These are phyloP conservation scores for Lepeophtheirus nordmannii DNA, from an alignment of 2,888 invertebrate genomes.

Conservation along the genomic window DNA sequence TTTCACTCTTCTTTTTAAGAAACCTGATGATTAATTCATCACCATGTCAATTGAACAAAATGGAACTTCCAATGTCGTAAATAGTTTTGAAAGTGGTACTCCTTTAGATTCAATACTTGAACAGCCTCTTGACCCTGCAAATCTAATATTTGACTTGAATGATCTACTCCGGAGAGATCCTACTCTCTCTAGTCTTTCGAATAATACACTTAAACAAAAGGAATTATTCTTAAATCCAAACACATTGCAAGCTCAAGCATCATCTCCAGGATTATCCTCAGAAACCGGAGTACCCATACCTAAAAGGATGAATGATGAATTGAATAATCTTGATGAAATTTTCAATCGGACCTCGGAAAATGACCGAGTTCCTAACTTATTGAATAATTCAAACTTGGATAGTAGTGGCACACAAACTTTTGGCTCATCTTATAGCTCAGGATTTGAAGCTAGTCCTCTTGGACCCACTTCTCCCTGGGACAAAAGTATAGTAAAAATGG, in stretches of 20 bases:
- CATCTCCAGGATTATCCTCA: too few species aligned
- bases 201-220: not conserved
- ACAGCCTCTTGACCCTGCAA: conserved; percentile 5
- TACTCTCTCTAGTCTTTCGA: not conserved
- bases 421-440: conserved; percentile 3
- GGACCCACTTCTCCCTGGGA: not conserved
- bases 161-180: conserved; percentile 12
- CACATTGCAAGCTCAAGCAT: too few species aligned
- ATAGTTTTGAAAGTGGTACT: not conserved
- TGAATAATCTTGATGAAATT: not conserved
- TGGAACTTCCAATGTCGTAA: not conserved
- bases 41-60: conserved; percentile 1
- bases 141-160: conserved; percentile 10
- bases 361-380: not conserved
- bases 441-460: not conserved
- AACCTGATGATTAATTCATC: not conserved
- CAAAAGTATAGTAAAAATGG: conserved; percentile 10
- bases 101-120: not conserved
- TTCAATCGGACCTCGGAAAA: not conserved
- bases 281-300: not conserved
- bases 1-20: not conserved
- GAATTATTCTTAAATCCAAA: too few species aligned
- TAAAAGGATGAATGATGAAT: not conserved
- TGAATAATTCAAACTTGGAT: not conserved
- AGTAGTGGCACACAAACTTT: not conserved